phyloP scores from a whole-genome alignment of 2,797 vertebrate species.

The Buphagus erythrorhynchus region DNA sequence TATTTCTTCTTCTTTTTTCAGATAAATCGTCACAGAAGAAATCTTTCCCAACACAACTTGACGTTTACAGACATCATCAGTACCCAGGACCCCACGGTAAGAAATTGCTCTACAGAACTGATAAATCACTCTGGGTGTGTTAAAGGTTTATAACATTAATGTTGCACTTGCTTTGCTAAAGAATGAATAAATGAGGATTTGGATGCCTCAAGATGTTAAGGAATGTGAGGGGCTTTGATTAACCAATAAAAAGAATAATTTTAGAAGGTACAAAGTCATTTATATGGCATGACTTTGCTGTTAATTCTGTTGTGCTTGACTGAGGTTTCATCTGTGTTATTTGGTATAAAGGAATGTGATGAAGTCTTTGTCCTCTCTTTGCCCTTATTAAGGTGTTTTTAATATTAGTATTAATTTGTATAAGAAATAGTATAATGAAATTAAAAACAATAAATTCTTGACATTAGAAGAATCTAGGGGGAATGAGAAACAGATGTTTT shows the following conservation, averaged over 20 bases:
- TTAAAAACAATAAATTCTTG: not conserved
- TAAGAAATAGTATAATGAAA: not conserved
- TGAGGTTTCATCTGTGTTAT: not conserved
- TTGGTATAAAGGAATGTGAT: not conserved
- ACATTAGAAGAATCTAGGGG: not conserved
- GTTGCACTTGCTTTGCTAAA: not conserved
- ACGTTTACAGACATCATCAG: conserved; percentile 65
- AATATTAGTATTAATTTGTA: not conserved
- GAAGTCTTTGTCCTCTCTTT: not conserved
- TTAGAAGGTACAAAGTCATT: not conserved
- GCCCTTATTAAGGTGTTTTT: not conserved
- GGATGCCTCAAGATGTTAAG: not conserved
- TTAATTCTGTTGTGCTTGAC: not conserved
- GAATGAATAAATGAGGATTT: not conserved
- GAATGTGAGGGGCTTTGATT: not conserved
- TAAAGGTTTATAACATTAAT: not conserved
- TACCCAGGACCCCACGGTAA: conserved; percentile 75
- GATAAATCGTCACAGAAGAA: conserved; percentile 81
- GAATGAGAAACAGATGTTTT: not conserved
- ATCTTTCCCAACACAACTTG: conserved; percentile 81
- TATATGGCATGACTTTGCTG: not conserved
- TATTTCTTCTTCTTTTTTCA: conserved; percentile 43
- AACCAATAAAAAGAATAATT: conserved; percentile 26
- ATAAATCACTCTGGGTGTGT: not conserved
- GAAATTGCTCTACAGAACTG: not conserved